Percentiles rank a stretch among this genome's conserved stretches.
Evolutionary conservation across 2,888 invertebrate genomes (phyloP).

Genomic region (Plebejus anna): DNA sequence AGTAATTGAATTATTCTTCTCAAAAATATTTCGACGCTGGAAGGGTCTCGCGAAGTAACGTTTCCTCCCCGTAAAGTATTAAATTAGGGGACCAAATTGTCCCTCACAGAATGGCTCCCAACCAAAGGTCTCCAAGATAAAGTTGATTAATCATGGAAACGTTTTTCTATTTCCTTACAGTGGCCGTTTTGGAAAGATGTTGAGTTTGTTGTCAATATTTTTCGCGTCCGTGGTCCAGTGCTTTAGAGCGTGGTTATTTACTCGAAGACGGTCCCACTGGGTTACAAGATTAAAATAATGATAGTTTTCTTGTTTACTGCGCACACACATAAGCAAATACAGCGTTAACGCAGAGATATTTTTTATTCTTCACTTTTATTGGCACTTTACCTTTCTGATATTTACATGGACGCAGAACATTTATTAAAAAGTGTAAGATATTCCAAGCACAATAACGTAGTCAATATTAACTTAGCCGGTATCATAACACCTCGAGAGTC

Average conservation of each 20-base stretch:
- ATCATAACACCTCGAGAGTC: background rate
- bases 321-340: no score
- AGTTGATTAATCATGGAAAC: slow-evolving; percentile 7
- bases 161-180: background rate
- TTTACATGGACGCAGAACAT: background rate
- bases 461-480: slow-evolving; percentile 1
- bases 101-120: slow-evolving; percentile 3
- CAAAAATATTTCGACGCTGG: slow-evolving; percentile 13
- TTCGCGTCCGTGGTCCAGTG: no score
- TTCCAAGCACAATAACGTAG: background rate
- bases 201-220: no score
- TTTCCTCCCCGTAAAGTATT: slow-evolving; percentile 18
- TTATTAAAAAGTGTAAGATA: background rate
- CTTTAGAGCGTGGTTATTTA: no score
- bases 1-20: slow-evolving; percentile 24
- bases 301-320: no score
- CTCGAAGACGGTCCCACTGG: no score
- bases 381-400: background rate
- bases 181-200: background rate
- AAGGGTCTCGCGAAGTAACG: slow-evolving; percentile 18
- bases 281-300: no score
- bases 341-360: no score
- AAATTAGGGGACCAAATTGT: slow-evolving; percentile 11
- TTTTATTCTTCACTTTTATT: background rate
- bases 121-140: slow-evolving; percentile 6